Evolutionary conservation across 2,113 vertebrate genomes (phyloP).

Genomic region (Diadophis punctatus): DNA sequence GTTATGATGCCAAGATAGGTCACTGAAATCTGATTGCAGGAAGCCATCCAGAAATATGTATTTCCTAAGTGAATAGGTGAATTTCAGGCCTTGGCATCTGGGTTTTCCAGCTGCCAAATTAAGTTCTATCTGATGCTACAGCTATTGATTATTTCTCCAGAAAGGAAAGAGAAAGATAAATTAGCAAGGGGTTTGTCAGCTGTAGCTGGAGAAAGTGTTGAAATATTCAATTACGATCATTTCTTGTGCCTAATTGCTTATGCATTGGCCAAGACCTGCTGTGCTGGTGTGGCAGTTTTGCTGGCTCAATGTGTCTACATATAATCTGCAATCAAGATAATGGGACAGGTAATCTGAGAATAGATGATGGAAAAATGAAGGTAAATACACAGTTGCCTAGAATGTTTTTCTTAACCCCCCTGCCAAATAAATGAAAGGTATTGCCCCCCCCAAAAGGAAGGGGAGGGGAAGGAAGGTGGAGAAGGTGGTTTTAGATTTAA

Average conservation of each 20-base stretch:
- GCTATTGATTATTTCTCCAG: not conserved
- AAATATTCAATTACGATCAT: constrained; percentile 5
- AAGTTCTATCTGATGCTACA: not conserved
- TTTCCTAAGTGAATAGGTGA: not conserved
- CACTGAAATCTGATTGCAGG: not conserved
- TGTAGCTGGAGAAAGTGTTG: not conserved
- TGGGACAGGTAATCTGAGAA: not conserved
- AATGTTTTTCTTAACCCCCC: not conserved
- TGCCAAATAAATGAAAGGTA: not conserved
- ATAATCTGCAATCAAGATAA: not conserved
- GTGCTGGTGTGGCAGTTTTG: not conserved
- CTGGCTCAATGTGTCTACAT: not conserved
- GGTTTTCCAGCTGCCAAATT: not conserved
- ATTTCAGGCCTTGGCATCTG: not conserved
- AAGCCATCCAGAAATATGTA: not conserved
- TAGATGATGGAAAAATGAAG: not conserved
- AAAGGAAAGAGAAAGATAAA: constrained; percentile 10
- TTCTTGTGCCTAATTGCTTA: constrained; percentile 5
- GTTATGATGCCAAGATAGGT: not conserved
- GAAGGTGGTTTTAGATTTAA: not conserved
- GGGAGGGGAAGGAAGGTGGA: not conserved
- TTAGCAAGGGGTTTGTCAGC: not conserved
- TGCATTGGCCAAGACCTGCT: not conserved
- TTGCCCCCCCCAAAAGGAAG: not conserved
- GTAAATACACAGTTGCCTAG: not conserved